These are phyloP conservation scores for Drosophila bocki DNA, from an alignment of 1,140 invertebrate species.

Conservation along the genomic window DNA sequence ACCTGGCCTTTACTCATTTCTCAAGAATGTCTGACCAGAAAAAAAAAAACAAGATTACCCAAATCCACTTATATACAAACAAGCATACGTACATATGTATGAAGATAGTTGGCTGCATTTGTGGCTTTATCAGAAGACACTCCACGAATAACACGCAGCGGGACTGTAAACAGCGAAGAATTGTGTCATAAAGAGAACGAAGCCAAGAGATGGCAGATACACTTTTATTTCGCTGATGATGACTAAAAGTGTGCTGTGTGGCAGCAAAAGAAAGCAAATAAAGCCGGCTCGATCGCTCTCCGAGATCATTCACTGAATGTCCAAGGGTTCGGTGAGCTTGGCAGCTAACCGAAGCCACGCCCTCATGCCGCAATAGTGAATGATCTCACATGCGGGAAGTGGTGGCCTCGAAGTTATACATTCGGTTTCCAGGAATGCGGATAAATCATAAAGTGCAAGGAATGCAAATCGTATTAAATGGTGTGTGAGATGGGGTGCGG, in stretches of 20 bases:
- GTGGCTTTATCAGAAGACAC: slow-evolving; percentile 62
- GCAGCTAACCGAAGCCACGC: slow-evolving; percentile 20
- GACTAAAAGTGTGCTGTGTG: slow-evolving; percentile 61
- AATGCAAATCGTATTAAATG: slow-evolving; percentile 40
- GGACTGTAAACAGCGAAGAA: slow-evolving; percentile 68
- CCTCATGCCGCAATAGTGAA: slow-evolving; percentile 38
- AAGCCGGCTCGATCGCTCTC: slow-evolving; percentile 19
- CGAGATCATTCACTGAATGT: slow-evolving; percentile 54
- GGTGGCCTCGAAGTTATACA: slow-evolving; percentile 15
- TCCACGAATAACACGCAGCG: slow-evolving; percentile 62
- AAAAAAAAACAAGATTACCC: slow-evolving; percentile 31
- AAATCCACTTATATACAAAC: slow-evolving; percentile 21
- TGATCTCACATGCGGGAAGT: slow-evolving; percentile 45
- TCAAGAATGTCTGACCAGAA: slow-evolving; percentile 51
- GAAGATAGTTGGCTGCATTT: slow-evolving; percentile 24
- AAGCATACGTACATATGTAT: not conserved
- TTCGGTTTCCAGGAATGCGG: slow-evolving; percentile 61
- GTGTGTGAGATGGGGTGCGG: slow-evolving; percentile 1
- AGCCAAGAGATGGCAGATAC: slow-evolving; percentile 38
- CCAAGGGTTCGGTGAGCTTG: slow-evolving; percentile 17
- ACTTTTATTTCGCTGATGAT: slow-evolving; percentile 68
- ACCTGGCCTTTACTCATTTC: slow-evolving; percentile 69
- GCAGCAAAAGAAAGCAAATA: slow-evolving; percentile 56
- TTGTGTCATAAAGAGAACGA: slow-evolving; percentile 81
- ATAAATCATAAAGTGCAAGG: slow-evolving; percentile 67